Evolutionary conservation across 37 sponge, comb jelly and placozoan species (phyloP).

Genomic region (Dysidea cf. avara): DNA sequence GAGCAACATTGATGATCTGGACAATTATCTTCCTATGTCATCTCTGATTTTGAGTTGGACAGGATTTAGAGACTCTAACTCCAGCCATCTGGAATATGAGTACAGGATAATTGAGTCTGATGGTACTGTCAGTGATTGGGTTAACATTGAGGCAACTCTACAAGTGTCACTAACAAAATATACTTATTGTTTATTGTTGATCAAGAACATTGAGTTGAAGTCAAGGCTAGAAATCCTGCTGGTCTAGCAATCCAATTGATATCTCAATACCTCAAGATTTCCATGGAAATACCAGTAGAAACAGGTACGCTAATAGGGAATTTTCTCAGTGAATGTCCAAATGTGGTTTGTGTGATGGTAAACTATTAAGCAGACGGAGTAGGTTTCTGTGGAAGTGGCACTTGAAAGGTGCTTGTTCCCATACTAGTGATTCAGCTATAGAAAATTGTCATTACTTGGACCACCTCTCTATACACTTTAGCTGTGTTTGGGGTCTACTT

Average conservation of each 20-base stretch:
- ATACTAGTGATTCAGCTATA: too few species aligned
- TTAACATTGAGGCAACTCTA: slow-evolving; percentile 16
- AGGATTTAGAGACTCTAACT: slow-evolving; percentile 36
- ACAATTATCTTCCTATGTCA: slow-evolving; percentile 30
- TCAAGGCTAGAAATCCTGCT: slow-evolving; percentile 49
- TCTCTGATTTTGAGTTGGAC: slow-evolving; percentile 32
- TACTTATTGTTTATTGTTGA: too few species aligned
- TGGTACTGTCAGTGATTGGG: slow-evolving; percentile 22
- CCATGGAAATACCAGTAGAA: neutral
- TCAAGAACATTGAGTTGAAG: slow-evolving; percentile 21
- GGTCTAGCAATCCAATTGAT: slow-evolving; percentile 30
- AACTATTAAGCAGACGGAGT: too few species aligned
- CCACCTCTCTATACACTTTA: too few species aligned
- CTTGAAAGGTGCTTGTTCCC: too few species aligned
- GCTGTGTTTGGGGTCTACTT: too few species aligned
- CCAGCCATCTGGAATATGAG: slow-evolving; percentile 55
- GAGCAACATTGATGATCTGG: slow-evolving; percentile 2
- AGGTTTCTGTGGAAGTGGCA: too few species aligned
- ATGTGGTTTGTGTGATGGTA: too few species aligned
- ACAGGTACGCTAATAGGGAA: too few species aligned
- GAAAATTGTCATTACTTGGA: too few species aligned
- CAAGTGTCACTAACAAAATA: slow-evolving; percentile 26
- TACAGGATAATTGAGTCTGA: slow-evolving; percentile 13
- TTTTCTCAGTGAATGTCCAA: too few species aligned
- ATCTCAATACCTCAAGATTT: slow-evolving; percentile 14